Conservation (phyloP, 2,113 vertebrate species). For the Saccopteryx leptura region DNA sequence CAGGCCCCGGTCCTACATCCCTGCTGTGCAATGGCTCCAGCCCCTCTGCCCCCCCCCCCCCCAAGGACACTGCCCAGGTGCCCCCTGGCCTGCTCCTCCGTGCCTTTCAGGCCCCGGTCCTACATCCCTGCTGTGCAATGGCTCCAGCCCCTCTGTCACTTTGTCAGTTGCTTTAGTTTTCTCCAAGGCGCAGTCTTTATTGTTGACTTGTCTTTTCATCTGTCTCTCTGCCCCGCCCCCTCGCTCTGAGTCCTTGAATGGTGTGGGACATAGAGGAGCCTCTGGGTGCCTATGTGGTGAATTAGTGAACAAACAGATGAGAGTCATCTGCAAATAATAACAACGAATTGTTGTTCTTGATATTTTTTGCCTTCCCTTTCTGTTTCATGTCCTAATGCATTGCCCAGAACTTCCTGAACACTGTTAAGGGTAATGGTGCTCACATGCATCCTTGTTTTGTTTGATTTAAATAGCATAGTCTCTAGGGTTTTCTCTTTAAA, state of each 20-base stretch:
- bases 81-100: background rate
- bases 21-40: background rate
- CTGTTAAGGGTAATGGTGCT: constrained; percentile 32
- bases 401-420: constrained; percentile 63
- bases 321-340: background rate
- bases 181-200: background rate
- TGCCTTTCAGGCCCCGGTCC: background rate
- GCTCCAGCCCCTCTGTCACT: background rate
- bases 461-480: constrained; percentile 69
- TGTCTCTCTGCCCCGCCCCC: background rate
- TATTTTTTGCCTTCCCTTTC: constrained; percentile 53
- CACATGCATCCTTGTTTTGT: constrained; percentile 78
- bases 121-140: background rate
- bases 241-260: background rate
- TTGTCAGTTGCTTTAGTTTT: background rate
- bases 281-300: background rate
- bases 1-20: background rate
- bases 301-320: background rate
- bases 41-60: too few relatives aligned
- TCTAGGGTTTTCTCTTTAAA: constrained; percentile 56
- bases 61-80: background rate
- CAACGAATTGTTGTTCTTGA: background rate
- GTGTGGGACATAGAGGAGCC: background rate
- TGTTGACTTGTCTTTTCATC: background rate
- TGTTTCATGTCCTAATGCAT: constrained; percentile 24